Evolutionary conservation across 2,797 vertebrate genomes (phyloP).

Genomic region (Danio kyathit): DNA sequence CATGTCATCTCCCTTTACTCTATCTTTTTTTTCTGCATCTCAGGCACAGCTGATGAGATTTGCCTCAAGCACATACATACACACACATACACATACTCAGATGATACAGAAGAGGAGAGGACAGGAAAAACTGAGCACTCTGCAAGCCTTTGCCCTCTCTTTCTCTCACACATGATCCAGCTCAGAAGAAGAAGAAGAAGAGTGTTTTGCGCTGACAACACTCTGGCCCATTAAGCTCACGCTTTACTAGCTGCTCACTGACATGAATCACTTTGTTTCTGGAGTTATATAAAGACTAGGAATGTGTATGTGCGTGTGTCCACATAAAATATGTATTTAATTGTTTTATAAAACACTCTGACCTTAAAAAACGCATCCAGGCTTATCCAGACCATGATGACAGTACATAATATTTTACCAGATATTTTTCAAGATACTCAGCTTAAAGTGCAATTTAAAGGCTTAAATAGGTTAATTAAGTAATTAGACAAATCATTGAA

Average conservation of each 20-base stretch:
- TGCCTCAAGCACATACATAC: neutral
- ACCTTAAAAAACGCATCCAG: no score
- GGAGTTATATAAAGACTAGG: conserved; percentile 21
- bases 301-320: conserved; percentile 20
- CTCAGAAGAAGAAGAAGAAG: conserved; percentile 15
- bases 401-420: no score
- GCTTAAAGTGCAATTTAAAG: no score
- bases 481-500: no score
- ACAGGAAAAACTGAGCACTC: neutral
- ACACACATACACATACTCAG: neutral
- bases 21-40: conserved; percentile 5
- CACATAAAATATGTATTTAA: no score
- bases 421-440: no score
- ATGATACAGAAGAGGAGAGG: neutral
- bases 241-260: conserved; percentile 45
- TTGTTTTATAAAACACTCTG: no score
- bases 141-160: neutral
- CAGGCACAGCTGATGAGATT: neutral
- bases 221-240: conserved; percentile 21
- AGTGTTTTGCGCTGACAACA: conserved; percentile 37
- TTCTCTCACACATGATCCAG: conserved; percentile 10
- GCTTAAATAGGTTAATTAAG: no score
- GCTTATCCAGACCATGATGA: no score
- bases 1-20: neutral
- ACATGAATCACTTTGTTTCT: conserved; percentile 39